Conservation (phyloP, 2,113 vertebrate species). For the Hoplias malabaricus region DNA sequence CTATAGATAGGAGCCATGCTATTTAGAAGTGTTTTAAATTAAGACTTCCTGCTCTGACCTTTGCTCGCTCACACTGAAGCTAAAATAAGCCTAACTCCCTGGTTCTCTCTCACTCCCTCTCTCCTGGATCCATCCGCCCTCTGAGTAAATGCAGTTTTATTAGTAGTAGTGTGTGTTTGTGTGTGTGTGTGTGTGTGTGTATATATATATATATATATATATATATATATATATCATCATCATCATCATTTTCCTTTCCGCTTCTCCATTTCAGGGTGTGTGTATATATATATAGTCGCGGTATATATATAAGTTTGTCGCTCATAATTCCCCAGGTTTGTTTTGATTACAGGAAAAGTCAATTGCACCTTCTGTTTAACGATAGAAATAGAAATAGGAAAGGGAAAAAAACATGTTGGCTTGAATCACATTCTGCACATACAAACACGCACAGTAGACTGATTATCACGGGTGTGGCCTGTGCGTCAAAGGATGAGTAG, state of each 20-base stretch:
- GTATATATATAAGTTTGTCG: no score
- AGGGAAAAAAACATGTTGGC: neutral
- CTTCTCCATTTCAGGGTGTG: no score
- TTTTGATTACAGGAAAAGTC: neutral
- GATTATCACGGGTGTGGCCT: conserved; percentile 61
- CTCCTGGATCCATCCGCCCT: neutral
- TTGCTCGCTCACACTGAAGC: conserved; percentile 41
- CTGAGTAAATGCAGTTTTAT: no score
- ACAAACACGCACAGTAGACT: conserved; percentile 56
- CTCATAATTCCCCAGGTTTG: neutral
- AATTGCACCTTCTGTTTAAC: conserved; percentile 35
- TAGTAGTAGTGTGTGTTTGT: no score
- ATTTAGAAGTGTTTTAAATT: conserved; percentile 34
- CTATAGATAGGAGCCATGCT: conserved; percentile 36
- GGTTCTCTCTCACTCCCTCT: no score
- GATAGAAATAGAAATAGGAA: conserved; percentile 44
- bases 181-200: no score
- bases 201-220: no score
- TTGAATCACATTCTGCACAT: conserved; percentile 64
- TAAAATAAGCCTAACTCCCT: conserved; percentile 57
- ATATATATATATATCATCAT: no score
- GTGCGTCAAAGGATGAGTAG: conserved; percentile 41
- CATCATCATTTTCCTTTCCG: no score
- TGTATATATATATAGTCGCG: no score
- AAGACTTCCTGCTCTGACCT: conserved; percentile 14